Evolutionary conservation across 2,797 vertebrate species (phyloP).

Genomic region (Tapera naevia): DNA sequence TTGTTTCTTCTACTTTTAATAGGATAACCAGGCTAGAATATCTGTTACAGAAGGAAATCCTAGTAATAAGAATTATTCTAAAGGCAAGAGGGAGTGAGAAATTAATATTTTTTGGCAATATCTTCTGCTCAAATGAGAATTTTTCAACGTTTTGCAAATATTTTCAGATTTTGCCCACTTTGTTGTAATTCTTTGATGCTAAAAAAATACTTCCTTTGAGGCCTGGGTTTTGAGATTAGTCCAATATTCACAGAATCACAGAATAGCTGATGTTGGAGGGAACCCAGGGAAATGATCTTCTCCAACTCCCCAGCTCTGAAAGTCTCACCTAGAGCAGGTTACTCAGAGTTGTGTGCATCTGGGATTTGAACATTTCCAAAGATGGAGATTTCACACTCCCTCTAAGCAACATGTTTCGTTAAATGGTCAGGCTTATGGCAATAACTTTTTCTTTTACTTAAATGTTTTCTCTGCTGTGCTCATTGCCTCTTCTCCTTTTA

Average conservation of each 20-base stretch:
- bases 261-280: not conserved
- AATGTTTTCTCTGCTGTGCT: not conserved
- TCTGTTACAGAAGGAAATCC: not conserved
- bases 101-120: not conserved
- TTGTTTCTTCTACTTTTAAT: not conserved
- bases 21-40: not conserved
- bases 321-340: not conserved
- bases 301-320: not conserved
- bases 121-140: not conserved
- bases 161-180: not conserved
- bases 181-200: not conserved
- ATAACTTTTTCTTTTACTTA: not conserved
- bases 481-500: not conserved
- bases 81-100: not conserved
- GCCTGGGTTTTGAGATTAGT: not conserved
- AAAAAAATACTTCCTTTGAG: not conserved
- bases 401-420: not conserved
- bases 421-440: not conserved
- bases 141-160: not conserved
- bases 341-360: not conserved
- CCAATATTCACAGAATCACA: not conserved
- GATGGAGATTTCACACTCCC: not conserved
- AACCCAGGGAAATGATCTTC: not conserved
- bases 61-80: not conserved
- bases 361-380: not conserved